Evolutionary conservation across 30 jellyfish, hydroid and myxozoan species (phyloP).

Genomic region (Aurelia coerulea): DNA sequence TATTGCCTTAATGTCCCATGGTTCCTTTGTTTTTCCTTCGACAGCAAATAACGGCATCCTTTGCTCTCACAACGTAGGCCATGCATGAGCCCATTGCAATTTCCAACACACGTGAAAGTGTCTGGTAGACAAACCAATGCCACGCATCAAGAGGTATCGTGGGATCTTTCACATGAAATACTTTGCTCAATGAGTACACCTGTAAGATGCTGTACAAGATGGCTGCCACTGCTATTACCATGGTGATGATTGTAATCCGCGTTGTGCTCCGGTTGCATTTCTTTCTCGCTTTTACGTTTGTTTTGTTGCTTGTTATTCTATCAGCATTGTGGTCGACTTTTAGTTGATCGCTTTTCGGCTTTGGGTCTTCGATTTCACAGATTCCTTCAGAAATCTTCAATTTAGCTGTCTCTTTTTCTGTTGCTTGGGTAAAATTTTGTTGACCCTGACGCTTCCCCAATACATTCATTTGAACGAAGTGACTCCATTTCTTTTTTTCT

Average conservation of each 20-base stretch:
- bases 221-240: constrained; percentile 42
- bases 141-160: constrained; percentile 14
- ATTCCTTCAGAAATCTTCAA: background rate
- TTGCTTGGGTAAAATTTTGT: background rate
- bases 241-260: constrained; percentile 42
- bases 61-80: constrained; percentile 52
- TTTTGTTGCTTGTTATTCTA: background rate
- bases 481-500: too few relatives aligned
- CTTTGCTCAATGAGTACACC: constrained; percentile 40
- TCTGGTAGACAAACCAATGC: constrained; percentile 71
- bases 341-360: background rate
- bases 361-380: background rate
- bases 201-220: constrained; percentile 41
- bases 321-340: background rate
- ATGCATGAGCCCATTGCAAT: constrained; percentile 41
- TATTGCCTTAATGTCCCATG: too few relatives aligned
- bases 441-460: too few relatives aligned
- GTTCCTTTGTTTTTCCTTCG: too few relatives aligned
- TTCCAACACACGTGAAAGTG: constrained; percentile 47
- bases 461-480: too few relatives aligned
- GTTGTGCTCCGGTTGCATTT: constrained; percentile 2
- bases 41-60: background rate
- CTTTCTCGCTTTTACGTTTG: constrained; percentile 8
- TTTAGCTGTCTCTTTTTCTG: background rate
- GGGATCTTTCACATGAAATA: constrained; percentile 29